Conservation (phyloP, 2,888 invertebrate genomes). For the Trimorus sp. region DNA sequence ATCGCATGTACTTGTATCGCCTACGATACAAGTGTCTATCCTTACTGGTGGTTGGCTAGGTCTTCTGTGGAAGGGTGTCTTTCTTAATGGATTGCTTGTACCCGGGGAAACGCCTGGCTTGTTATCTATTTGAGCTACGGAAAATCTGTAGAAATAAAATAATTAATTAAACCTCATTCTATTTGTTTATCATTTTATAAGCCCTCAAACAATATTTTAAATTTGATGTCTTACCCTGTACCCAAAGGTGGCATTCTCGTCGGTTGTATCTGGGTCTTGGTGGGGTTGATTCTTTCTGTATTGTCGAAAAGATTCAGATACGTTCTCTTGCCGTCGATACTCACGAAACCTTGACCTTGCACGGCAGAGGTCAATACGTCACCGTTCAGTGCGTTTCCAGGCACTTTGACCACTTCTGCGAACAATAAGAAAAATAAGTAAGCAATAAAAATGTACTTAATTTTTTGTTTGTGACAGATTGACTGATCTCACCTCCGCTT, state of each 20-base stretch:
- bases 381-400: constrained; percentile 71
- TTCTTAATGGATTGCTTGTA: constrained; percentile 80
- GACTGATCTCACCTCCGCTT: constrained; percentile 43
- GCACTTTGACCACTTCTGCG: constrained; percentile 76
- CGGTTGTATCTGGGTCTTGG: constrained; percentile 78
- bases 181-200: too few relatives aligned
- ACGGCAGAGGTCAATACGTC: constrained; percentile 90
- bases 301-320: constrained; percentile 93
- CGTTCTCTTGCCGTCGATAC: constrained; percentile 94
- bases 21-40: constrained; percentile 97
- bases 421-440: background rate
- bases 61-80: constrained; percentile 84
- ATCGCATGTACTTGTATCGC: constrained; percentile 95
- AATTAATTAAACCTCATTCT: background rate
- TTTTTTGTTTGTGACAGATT: background rate
- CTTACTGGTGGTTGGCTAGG: constrained; percentile 88
- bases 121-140: constrained; percentile 85
- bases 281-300: constrained; percentile 77
- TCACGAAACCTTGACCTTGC: constrained; percentile 93
- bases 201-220: too few relatives aligned
- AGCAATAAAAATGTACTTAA: background rate
- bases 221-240: constrained; percentile 83
- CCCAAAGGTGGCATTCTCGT: constrained; percentile 82
- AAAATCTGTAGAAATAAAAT: constrained; percentile 81
- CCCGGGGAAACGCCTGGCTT: constrained; percentile 76